These are phyloP conservation scores for Diacarnus erythraeanus DNA, from an alignment of 37 sponge, comb jelly and placozoan species.

Conservation along the genomic window DNA sequence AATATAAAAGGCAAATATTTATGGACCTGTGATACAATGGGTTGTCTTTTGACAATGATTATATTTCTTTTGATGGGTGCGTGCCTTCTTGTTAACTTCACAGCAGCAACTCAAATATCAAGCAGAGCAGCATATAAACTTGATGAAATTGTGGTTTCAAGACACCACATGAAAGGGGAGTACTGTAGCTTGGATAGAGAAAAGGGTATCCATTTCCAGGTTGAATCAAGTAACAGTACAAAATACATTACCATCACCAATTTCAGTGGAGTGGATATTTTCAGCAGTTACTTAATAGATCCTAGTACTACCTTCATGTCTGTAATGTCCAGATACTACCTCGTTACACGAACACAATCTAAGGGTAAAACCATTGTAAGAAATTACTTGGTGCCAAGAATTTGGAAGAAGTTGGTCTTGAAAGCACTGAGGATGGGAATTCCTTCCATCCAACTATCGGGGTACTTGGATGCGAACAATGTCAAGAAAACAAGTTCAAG, in stretches of 20 bases:
- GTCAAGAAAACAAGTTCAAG: not conserved
- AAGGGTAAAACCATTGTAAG: not conserved
- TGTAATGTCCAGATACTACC: not conserved
- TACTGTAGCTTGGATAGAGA: not conserved
- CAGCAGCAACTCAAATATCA: not conserved
- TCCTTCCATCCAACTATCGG: not conserved
- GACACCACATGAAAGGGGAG: not conserved
- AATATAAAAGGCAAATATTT: too few relatives aligned
- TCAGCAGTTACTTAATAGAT: not conserved
- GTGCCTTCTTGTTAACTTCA: not conserved
- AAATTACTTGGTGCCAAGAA: not conserved
- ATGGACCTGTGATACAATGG: too few relatives aligned
- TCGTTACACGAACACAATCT: not conserved
- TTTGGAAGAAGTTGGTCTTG: not conserved
- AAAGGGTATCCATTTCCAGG: not conserved
- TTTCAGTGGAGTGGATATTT: not conserved
- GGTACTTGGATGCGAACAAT: not conserved
- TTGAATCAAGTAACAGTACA: not conserved
- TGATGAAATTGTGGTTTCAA: not conserved
- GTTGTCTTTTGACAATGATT: not conserved
- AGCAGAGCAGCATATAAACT: too few relatives aligned
- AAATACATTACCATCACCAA: not conserved
- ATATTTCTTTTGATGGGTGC: not conserved
- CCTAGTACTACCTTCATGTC: not conserved
- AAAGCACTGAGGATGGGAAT: not conserved